phyloP scores from a whole-genome alignment of 1,140 invertebrate genomes.

The Batillaria attramentaria region DNA sequence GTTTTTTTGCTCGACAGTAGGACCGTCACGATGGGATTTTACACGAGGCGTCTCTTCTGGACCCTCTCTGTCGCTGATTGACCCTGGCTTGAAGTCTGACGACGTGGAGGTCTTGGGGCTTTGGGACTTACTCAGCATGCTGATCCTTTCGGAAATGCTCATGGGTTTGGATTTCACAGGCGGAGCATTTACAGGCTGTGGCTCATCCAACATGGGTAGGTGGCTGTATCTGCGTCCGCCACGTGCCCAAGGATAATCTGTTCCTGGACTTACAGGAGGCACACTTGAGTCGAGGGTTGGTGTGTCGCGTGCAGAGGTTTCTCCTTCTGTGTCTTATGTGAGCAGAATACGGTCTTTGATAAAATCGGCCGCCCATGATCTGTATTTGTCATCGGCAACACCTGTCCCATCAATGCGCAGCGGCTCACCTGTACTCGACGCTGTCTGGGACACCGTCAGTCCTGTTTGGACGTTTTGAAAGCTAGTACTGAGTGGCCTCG shows the following conservation, averaged over 20 bases:
- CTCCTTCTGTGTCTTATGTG: background rate
- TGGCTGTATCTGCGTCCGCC: background rate
- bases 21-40: background rate
- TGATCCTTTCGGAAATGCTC: constrained; percentile 8
- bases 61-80: constrained; percentile 1
- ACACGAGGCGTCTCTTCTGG: background rate
- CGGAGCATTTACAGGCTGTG: background rate
- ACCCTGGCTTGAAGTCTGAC: background rate
- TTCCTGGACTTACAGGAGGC: no score
- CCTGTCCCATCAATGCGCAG: background rate
- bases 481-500: no score
- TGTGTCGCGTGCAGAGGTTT: no score
- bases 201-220: no score
- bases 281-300: no score
- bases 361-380: constrained; percentile 9
- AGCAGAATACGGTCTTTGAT: background rate
- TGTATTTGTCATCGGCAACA: background rate
- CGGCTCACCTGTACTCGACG: no score
- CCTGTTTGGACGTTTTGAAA: no score
- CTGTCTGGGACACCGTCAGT: no score
- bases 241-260: background rate
- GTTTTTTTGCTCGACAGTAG: background rate
- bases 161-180: background rate
- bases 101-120: background rate
- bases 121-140: constrained; percentile 3